phyloP scores from a whole-genome alignment of 1,140 invertebrate genomes.

The Magallana angulata region DNA sequence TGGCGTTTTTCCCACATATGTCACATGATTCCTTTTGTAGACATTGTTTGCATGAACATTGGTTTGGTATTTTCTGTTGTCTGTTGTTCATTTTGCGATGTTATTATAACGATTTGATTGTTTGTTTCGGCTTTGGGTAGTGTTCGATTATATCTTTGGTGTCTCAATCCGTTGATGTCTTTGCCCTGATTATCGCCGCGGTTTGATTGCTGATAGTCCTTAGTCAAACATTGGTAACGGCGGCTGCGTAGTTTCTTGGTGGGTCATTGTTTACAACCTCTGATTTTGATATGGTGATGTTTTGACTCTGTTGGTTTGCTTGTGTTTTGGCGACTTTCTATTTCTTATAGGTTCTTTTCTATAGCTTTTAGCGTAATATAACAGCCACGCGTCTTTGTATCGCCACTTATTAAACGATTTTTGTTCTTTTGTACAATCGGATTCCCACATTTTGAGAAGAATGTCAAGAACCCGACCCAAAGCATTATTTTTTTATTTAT shows the following conservation, averaged over 20 bases:
- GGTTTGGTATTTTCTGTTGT: not conserved
- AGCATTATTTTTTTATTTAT: conserved; percentile 15
- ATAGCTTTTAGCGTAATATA: not conserved
- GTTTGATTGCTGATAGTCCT: not conserved
- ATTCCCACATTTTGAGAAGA: conserved; percentile 10
- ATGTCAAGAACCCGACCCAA: not conserved
- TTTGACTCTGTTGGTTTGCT: no score
- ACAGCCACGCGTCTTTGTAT: conserved; percentile 14
- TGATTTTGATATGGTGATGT: no score
- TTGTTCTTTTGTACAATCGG: conserved; percentile 6
- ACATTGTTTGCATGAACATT: not conserved
- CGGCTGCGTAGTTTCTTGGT: not conserved
- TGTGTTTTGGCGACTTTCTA: not conserved
- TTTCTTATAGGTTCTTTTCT: not conserved
- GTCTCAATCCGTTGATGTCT: no score
- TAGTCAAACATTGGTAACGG: not conserved
- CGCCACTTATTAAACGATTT: conserved; percentile 34
- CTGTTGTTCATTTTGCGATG: not conserved
- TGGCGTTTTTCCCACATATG: no score
- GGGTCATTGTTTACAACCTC: no score
- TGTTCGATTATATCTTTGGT: not conserved
- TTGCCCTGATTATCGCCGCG: no score
- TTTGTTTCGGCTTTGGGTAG: not conserved
- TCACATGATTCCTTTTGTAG: no score
- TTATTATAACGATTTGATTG: not conserved